Evolutionary conservation across 2,113 vertebrate species (phyloP).

Genomic region (Gymnarchus niloticus): DNA sequence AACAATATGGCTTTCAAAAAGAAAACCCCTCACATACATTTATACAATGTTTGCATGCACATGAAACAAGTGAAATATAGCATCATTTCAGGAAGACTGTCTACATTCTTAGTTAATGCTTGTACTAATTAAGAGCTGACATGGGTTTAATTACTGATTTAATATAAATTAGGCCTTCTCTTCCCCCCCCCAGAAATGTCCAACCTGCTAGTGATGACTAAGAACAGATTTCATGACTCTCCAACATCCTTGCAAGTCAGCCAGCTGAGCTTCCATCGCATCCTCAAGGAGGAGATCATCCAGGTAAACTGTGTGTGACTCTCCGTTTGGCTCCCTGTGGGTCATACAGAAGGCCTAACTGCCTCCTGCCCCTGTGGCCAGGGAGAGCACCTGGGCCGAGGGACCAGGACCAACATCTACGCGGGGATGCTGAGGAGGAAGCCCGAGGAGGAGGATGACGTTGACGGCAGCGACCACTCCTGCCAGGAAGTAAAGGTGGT

Average conservation of each 20-base stretch:
- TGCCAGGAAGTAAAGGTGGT: conserved; percentile 86
- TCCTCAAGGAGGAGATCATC: conserved; percentile 84
- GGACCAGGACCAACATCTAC: conserved; percentile 91
- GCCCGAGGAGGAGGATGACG: conserved; percentile 63
- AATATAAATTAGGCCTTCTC: background rate
- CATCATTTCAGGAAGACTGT: background rate
- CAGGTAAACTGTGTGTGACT: conserved; percentile 59
- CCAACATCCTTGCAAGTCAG: conserved; percentile 65
- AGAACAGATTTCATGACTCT: conserved; percentile 59
- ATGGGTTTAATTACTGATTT: background rate
- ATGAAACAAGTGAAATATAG: background rate
- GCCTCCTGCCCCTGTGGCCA: conserved; percentile 37
- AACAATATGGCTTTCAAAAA: background rate
- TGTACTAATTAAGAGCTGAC: background rate
- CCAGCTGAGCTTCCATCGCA: conserved; percentile 85
- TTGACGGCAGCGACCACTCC: conserved; percentile 63
- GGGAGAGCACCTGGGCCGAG: conserved; percentile 86
- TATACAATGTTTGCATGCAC: background rate
- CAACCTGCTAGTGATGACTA: conserved; percentile 90
- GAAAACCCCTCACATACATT: background rate
- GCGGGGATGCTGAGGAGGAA: conserved; percentile 77
- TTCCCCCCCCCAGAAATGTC: conserved; percentile 76
- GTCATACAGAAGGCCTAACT: background rate
- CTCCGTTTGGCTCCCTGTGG: background rate
- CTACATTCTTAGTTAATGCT: background rate